A percentile compares a stretch with the other conserved stretches of the same genome.
Evolutionary conservation across 2,113 vertebrate genomes (phyloP).

Genomic region (Synchiropus splendidus): DNA sequence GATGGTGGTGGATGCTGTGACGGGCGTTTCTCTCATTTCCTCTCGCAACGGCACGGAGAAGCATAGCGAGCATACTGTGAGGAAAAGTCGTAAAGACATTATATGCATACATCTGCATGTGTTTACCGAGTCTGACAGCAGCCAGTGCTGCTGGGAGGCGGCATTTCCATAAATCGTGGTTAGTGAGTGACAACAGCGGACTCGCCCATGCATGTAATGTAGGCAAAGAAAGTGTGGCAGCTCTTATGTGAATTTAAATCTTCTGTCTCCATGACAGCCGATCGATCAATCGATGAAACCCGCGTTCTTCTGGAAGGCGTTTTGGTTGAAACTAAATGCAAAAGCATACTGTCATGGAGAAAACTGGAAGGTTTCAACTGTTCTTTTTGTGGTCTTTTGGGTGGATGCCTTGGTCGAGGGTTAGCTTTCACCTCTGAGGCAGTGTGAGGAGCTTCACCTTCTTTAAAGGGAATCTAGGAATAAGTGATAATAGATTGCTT

Average conservation of each 20-base stretch:
- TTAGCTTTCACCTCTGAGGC: no score
- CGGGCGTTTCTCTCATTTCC: constrained; percentile 49
- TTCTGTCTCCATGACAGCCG: no score
- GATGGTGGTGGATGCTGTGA: constrained; percentile 27
- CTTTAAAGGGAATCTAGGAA: no score
- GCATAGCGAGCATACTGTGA: constrained; percentile 22
- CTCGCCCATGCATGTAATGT: constrained; percentile 46
- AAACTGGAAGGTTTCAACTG: no score
- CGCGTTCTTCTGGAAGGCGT: no score
- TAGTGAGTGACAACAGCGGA: constrained; percentile 40
- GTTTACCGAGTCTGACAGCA: constrained; percentile 15
- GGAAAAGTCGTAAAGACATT: constrained; percentile 30
- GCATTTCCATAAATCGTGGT: constrained; percentile 50
- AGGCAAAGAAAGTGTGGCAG: constrained; percentile 30
- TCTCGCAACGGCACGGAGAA: constrained; percentile 37
- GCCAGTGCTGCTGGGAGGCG: constrained; percentile 7
- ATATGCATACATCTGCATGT: constrained; percentile 39
- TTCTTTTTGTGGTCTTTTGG: no score
- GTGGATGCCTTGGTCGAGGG: no score
- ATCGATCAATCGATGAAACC: no score
- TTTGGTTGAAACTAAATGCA: no score
- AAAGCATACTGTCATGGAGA: no score
- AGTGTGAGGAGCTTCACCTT: no score
- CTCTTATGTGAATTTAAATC: constrained; percentile 12
- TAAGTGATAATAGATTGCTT: no score